Percentiles rank a stretch among this genome's conserved stretches.
Evolutionary conservation across 64 coral and sea anemone species (phyloP).

Genomic region (Pachyseris speciosa): DNA sequence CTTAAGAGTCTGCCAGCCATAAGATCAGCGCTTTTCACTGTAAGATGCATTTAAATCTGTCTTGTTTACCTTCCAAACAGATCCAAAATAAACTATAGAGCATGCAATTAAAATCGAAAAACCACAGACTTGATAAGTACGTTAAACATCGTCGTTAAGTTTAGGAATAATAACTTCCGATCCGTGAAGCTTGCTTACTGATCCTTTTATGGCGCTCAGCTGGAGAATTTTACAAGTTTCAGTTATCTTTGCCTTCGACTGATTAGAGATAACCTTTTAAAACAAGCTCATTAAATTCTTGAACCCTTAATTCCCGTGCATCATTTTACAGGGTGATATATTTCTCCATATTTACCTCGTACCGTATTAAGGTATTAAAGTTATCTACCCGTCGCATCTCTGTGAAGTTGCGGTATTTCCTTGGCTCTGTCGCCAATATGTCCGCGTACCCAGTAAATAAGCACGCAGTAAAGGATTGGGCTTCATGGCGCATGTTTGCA

Average conservation of each 20-base stretch:
- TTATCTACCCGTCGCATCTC: slow-evolving; percentile 54
- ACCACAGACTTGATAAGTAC: not conserved
- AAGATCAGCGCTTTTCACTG: not conserved
- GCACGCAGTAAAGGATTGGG: not conserved
- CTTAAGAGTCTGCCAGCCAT: no score
- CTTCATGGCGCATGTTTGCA: no score
- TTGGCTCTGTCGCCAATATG: not conserved
- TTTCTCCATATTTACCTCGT: slow-evolving; percentile 17
- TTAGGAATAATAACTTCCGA: not conserved
- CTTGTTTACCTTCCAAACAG: not conserved
- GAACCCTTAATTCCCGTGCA: not conserved
- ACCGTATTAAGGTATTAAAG: slow-evolving; percentile 30
- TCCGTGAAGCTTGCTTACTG: not conserved
- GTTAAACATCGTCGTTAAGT: no score
- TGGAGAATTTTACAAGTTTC: not conserved
- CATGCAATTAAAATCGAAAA: not conserved
- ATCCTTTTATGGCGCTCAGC: not conserved
- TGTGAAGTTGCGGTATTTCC: slow-evolving; percentile 50
- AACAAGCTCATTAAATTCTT: slow-evolving; percentile 51
- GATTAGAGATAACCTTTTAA: slow-evolving; percentile 41
- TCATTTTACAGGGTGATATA: not conserved
- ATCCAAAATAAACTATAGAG: not conserved
- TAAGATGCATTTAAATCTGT: not conserved
- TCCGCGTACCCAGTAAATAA: not conserved
- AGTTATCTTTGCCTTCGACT: not conserved